A percentile compares a stretch with the other conserved stretches of the same genome.
Evolutionary conservation across 1,140 invertebrate genomes (phyloP).

Genomic region (Augochlora pura): DNA sequence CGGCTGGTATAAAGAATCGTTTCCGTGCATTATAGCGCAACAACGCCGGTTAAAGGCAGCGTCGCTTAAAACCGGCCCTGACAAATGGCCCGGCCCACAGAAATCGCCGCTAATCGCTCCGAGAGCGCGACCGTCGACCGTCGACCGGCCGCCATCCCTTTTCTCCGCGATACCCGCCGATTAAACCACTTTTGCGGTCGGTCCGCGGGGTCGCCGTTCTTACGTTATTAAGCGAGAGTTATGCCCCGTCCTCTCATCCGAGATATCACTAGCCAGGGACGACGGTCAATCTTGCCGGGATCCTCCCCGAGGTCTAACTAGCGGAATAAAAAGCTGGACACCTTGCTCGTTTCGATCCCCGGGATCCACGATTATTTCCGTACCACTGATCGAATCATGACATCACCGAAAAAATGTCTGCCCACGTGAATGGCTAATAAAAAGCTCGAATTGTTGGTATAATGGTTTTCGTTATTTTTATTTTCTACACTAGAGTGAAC

Average conservation of each 20-base stretch:
- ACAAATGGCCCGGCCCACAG: slow-evolving; percentile 48
- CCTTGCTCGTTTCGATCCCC: background rate
- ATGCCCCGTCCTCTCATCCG: slow-evolving; percentile 5
- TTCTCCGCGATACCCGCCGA: slow-evolving; percentile 17
- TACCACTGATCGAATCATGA: too few species aligned
- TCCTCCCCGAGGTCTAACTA: slow-evolving; percentile 3
- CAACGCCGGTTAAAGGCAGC: slow-evolving; percentile 9
- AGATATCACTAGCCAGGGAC: background rate
- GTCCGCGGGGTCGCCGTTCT: slow-evolving; percentile 9
- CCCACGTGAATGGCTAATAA: too few species aligned
- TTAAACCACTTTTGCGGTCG: slow-evolving; percentile 42
- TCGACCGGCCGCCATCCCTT: slow-evolving; percentile 3
- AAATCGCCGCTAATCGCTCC: slow-evolving; percentile 55
- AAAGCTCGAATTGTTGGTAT: background rate
- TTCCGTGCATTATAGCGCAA: background rate
- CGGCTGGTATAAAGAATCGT: slow-evolving; percentile 10
- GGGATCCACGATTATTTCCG: background rate
- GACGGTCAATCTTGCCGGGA: slow-evolving; percentile 10
- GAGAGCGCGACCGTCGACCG: slow-evolving; percentile 3
- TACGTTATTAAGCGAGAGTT: slow-evolving; percentile 52
- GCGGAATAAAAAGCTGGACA: background rate
- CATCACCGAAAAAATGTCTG: too few species aligned
- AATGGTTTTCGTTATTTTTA: too few species aligned
- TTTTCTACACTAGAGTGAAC: too few species aligned
- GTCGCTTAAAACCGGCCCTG: slow-evolving; percentile 41